Conservation (phyloP, 1,140 invertebrate genomes). For the Chlorops oryzae region DNA sequence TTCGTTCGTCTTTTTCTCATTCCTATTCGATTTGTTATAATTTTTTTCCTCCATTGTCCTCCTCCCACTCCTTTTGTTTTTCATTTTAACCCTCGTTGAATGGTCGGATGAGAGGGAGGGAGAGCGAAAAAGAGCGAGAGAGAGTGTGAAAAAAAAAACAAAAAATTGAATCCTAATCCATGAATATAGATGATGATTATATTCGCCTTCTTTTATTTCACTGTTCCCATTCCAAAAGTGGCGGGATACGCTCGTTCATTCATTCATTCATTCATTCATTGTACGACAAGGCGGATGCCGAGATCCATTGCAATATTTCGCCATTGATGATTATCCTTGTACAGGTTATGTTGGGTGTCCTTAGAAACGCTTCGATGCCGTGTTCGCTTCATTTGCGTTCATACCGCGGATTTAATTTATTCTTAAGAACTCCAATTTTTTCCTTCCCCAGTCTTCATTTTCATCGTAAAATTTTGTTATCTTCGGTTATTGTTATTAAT, state of each 20-base stretch:
- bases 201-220: slow-evolving; percentile 25
- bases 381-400: too few relatives aligned
- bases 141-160: slow-evolving; percentile 29
- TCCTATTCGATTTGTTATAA: not conserved
- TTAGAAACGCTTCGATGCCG: too few relatives aligned
- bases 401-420: too few relatives aligned
- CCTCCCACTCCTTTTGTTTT: slow-evolving; percentile 30
- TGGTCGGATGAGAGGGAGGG: slow-evolving; percentile 14
- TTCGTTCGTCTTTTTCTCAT: not conserved
- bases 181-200: slow-evolving; percentile 49
- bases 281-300: too few relatives aligned
- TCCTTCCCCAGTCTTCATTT: not conserved
- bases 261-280: too few relatives aligned
- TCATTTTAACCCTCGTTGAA: slow-evolving; percentile 44
- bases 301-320: too few relatives aligned
- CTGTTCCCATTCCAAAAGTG: too few relatives aligned
- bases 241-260: not conserved
- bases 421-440: slow-evolving; percentile 5
- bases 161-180: slow-evolving; percentile 49
- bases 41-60: slow-evolving; percentile 4
- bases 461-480: not conserved
- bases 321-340: too few relatives aligned
- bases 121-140: slow-evolving; percentile 9
- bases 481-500: not conserved
- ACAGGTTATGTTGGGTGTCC: too few relatives aligned